Base-by-base conservation (phyloP, 2,113 vertebrate species). In the Camelus bactrianus region DNA sequence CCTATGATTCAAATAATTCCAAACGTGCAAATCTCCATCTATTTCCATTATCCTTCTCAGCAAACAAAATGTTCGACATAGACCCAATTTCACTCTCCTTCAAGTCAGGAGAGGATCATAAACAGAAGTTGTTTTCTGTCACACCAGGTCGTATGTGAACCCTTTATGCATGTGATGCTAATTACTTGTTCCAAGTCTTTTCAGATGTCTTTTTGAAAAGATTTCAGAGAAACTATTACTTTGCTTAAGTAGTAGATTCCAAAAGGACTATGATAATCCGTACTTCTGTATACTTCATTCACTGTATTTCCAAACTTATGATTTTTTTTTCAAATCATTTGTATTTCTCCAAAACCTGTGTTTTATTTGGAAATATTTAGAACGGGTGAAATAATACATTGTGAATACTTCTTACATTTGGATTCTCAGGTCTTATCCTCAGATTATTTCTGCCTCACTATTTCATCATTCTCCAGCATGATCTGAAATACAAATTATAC, bases 311-410 rank as follows among this genome's bases (percentile, higher is more conserved):
- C 38, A 88, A 94, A 81, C 52, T 56, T 42, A 75, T 14, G 70
- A 15, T 38, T 88, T 87, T 42, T 42, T 38, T 96, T 52, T 35
- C 5, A 65, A 76, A 88, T 90, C 20, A 80, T 60, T 79, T 60
- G 1, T 93, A 14, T 46, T 75, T n/a, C 64, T 84, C 65, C 26
- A 20, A 81, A 84, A 30, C 5, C 65, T 65, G n/a, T 76, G 75
- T 81, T 92, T 84, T 93, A 89, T 60, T 88, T 87, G 76, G 13
- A 75, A 95, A 75, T 89, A 28, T 65, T 97, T 82, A 96, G 79
- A 91, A 62, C 17, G 20, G 2, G 13, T 87, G 30, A 79, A 82
- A 56, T 77, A 77, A 35, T 28, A n/a, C 70, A 56, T 64, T 65
- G 15, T 58, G 50, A 86, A 92, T 95, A 35, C 50, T 70, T 91